Base-by-base conservation (phyloP, 2,797 vertebrate genomes). In the Lycodopsis pacificus region DNA sequence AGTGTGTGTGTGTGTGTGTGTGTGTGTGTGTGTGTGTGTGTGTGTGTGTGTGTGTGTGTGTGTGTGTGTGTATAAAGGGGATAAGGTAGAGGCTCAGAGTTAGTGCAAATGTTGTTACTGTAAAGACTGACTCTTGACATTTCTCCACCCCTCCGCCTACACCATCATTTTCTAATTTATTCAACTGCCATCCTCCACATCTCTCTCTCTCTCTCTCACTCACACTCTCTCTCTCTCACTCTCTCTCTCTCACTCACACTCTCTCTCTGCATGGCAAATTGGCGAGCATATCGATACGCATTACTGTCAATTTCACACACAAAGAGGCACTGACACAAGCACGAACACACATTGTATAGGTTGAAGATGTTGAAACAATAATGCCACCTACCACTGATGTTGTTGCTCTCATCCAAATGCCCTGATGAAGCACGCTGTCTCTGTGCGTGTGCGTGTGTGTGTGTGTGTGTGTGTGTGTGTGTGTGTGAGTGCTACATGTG, bases 61-160 rank as follows among this genome's bases (percentile, higher is more conserved):
- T 66, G 65, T 69, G 61, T 73, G 69, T 30, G 76, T 71, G 72
- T 65, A 57, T 67, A 32, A 32, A 32, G 30, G 4, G 66, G 67
- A 67, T 73, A 76, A 81, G 63, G 84, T 79, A 13, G 51, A 68
- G 44, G 70, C 76, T 80, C 65, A 85, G 59, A 65, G 74, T 49
- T 59, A 69, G 62, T 71, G 68, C 46, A 56, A 80, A 76, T 77
- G 71, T 59, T 63, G 71, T 78, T 83, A 73, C 71, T 62, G 72
- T 75, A 65, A 71, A 76, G 74, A 76, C 71, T 65, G 79, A 84
- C 66, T 63, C 73, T n/a, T 79, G 81, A 88, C 84, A 76, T 81
- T 76, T 83, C 80, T 80, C 81, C 75, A 30, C 73, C 67, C 6
- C 32, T 75, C 67, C 36, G 68, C 27, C 81, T 79, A 77, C 81